Conservation (phyloP, 2,113 vertebrate genomes). For the Macheiramphus alcinus region DNA sequence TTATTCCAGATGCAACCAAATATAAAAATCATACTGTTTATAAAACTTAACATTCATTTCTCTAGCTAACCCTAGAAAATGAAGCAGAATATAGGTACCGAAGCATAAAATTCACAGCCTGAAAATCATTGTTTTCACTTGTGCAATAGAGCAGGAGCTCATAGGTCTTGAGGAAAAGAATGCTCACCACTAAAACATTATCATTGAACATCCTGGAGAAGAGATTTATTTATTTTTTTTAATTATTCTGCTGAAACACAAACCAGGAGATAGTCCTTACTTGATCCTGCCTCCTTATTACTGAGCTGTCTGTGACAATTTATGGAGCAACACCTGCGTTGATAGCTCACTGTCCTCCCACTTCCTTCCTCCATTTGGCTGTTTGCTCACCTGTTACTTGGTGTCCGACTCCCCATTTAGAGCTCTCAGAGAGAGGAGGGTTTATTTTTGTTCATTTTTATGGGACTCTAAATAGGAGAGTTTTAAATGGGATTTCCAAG, state of each 20-base stretch:
- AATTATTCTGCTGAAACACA: not conserved
- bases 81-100: not conserved
- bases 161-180: not conserved
- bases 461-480: not conserved
- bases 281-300: not conserved
- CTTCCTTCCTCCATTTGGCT: not conserved
- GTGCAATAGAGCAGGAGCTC: not conserved
- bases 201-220: not conserved
- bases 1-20: not conserved
- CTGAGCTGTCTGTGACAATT: not conserved
- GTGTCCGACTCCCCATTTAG: not conserved
- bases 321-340: not conserved
- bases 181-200: not conserved
- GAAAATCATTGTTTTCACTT: not conserved
- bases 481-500: not conserved
- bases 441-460: not conserved
- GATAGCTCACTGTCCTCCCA: not conserved
- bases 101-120: not conserved
- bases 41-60: not conserved
- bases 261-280: not conserved
- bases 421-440: not conserved
- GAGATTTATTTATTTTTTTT: not conserved
- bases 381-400: slow-evolving; percentile 26
- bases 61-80: not conserved
- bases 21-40: not conserved